These are phyloP conservation scores for Nebria ingens DNA, from an alignment of 1,140 invertebrate species.

Conservation along the genomic window DNA sequence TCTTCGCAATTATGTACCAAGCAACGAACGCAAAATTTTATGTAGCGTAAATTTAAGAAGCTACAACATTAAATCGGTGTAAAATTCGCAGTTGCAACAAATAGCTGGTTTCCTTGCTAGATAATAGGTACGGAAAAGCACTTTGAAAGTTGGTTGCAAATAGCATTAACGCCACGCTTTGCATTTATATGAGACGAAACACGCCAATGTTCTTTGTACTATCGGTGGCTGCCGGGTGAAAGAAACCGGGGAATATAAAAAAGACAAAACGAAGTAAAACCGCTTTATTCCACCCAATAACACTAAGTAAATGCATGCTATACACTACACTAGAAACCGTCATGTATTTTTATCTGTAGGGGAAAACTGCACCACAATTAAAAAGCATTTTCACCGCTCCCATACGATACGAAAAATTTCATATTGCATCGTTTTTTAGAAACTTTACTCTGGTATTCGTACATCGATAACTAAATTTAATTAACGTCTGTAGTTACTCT, in stretches of 20 bases:
- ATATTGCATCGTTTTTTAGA: no score
- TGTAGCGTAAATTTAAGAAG: conserved; percentile 6
- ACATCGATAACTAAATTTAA: no score
- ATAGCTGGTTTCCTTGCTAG: conserved; percentile 6
- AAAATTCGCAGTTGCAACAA: conserved; percentile 8
- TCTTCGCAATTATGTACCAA: neutral
- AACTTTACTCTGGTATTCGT: no score
- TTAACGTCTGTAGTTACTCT: no score
- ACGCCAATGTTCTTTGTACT: conserved; percentile 4
- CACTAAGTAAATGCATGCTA: neutral
- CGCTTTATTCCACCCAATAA: conserved; percentile 1
- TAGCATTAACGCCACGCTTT: conserved; percentile 9
- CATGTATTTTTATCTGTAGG: neutral
- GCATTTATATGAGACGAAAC: conserved; percentile 8
- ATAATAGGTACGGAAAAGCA: conserved; percentile 7
- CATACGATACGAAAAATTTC: no score
- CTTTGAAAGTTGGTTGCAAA: conserved; percentile 6
- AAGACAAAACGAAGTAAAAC: neutral
- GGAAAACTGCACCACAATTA: no score
- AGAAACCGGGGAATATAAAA: no score
- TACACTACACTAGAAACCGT: neutral
- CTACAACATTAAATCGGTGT: conserved; percentile 2
- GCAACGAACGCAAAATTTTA: neutral
- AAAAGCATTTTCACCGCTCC: no score
- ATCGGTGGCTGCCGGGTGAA: neutral